Evolutionary conservation across 2,888 invertebrate genomes (phyloP).

Genomic region (Atethmia centrago): DNA sequence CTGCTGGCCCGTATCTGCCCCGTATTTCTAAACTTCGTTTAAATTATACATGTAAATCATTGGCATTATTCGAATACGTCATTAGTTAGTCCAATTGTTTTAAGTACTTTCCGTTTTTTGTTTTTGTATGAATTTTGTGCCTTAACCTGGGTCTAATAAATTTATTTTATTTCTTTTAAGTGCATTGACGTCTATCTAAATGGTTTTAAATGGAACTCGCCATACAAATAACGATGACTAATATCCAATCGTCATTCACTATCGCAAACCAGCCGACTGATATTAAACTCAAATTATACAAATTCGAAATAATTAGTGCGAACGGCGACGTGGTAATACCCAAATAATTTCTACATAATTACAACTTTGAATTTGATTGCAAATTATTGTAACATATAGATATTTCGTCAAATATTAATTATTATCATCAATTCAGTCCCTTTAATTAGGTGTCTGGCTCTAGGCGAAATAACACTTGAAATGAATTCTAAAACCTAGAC

Average conservation of each 20-base stretch:
- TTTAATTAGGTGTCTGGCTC: constrained; percentile 5
- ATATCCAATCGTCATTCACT: neutral
- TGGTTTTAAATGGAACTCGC: neutral
- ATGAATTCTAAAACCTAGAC: neutral
- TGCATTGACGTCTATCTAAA: neutral
- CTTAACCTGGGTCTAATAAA: too few species aligned
- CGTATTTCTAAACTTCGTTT: neutral
- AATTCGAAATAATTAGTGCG: constrained; percentile 17
- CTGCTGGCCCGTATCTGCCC: too few species aligned
- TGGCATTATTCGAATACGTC: neutral
- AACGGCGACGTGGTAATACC: neutral
- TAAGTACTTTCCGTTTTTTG: too few species aligned
- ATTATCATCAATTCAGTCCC: neutral
- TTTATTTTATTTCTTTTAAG: too few species aligned
- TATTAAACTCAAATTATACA: neutral
- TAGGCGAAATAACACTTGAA: neutral
- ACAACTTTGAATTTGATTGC: constrained; percentile 13
- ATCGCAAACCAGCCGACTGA: neutral
- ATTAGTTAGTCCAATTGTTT: neutral
- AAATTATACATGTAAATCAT: too few species aligned
- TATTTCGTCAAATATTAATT: constrained; percentile 18
- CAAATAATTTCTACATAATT: constrained; percentile 7
- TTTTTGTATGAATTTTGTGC: too few species aligned
- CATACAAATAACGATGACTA: neutral
- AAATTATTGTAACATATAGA: neutral